Base-by-base conservation (phyloP, 1,140 invertebrate genomes). In the Ericerus pela region DNA sequence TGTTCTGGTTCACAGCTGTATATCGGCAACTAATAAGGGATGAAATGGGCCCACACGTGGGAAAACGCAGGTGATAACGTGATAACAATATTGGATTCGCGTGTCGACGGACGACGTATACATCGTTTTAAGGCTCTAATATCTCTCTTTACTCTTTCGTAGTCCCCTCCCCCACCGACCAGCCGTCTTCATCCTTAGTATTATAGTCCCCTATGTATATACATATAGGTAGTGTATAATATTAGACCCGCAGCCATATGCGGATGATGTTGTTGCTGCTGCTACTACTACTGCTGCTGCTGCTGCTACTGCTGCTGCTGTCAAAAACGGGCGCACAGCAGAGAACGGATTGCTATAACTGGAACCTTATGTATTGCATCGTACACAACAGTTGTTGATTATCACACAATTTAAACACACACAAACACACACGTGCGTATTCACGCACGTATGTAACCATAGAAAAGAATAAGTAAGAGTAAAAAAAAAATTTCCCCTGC, bases 61-160 rank as follows among this genome's bases (percentile, higher is more conserved):
- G 41, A 47, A 47, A 47, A 47, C 22, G 41, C 41, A 47, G 41
- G 26, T 47, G 41, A 47, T 47, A 47, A 47, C 26, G 26, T 47
- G 41, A 47, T 47, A 47, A 47, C 41, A 47, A 47, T 47, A 47
- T 47, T 47, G 26, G 41, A 47, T 47, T 47, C 41, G 41, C 41
- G 41, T 47, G 41, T 47, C 41, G 41, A 47, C 41, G 41, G n/a
- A n/a, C n/a, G n/a, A n/a, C n/a, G n/a, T n/a, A n/a, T n/a, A n/a
- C n/a, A n/a, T n/a, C n/a, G n/a, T n/a, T n/a, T n/a, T n/a, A n/a
- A n/a, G 11, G 41, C 16, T 41, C 6, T 33, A 10, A 24, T 18
- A 47, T 24, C 41, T 24, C 26, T 47, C 10, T 47, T 47, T 14
- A 10, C 20, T 18, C 20, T 14, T 2, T 18, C 36, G 36, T 18